Conservation (phyloP, 2,888 invertebrate species). For the Thymelicus sylvestris region DNA sequence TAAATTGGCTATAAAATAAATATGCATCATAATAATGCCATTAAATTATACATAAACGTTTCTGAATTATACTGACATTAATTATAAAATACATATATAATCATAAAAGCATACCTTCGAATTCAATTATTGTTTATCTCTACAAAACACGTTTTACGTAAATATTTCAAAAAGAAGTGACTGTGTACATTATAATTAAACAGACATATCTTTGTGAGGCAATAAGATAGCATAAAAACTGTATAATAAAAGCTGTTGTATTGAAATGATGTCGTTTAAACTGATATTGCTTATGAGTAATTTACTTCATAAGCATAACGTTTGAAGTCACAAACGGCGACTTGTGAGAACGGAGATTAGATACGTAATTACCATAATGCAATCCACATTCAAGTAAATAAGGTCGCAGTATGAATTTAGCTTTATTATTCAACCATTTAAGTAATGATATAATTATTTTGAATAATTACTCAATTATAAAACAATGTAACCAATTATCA, state of each 20-base stretch:
- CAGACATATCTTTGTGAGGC: neutral
- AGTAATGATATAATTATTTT: neutral
- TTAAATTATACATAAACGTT: too few species aligned
- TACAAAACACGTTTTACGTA: neutral
- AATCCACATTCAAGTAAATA: neutral
- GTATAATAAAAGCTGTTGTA: neutral
- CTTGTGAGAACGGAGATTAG: conserved; percentile 1
- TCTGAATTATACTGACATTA: too few species aligned
- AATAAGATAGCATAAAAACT: conserved; percentile 1
- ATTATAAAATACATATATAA: too few species aligned
- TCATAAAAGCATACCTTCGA: too few species aligned
- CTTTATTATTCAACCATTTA: neutral
- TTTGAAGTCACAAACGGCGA: neutral
- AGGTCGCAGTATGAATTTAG: neutral
- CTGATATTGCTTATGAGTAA: conserved; percentile 24
- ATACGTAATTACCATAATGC: neutral
- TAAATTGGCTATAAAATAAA: too few species aligned
- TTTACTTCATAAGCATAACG: conserved; percentile 9
- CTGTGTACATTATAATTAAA: conserved; percentile 2
- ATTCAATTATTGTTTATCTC: neutral
- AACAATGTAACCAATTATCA: neutral
- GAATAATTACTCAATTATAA: neutral
- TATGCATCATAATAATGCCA: too few species aligned
- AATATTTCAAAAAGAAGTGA: neutral
- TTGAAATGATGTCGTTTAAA: conserved; percentile 11